Percentiles rank a stretch among this genome's conserved stretches.
Conservation (phyloP, 2,113 vertebrate species). For the Entomyzon cyanotis region DNA sequence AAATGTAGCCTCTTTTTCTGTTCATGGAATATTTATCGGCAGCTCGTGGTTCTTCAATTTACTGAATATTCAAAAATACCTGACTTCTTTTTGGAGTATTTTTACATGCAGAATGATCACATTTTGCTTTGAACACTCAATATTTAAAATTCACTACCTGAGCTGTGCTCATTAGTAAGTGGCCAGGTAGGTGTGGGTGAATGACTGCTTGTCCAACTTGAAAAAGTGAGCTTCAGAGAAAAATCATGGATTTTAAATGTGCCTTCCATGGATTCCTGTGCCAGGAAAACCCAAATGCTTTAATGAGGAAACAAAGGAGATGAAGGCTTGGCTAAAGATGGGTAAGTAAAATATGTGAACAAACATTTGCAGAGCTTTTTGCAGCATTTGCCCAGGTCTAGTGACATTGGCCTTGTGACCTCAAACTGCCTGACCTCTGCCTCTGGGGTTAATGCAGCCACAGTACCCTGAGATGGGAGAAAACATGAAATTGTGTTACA, state of each 20-base stretch:
- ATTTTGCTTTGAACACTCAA: slow-evolving; percentile 38
- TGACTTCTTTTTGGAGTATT: slow-evolving; percentile 8
- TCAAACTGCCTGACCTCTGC: not conserved
- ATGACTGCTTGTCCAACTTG: not conserved
- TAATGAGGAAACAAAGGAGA: not conserved
- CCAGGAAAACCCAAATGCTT: not conserved
- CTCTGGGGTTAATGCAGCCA: slow-evolving; percentile 1
- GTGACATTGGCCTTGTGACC: not conserved
- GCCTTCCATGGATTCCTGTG: not conserved
- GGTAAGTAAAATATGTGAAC: not conserved
- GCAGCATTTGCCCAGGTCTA: not conserved
- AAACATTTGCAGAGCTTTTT: not conserved
- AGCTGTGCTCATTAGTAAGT: slow-evolving; percentile 44
- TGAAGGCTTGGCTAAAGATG: not conserved
- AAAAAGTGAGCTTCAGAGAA: slow-evolving; percentile 25
- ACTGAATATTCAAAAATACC: slow-evolving; percentile 49
- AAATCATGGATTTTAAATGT: not conserved
- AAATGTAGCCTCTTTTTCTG: slow-evolving; percentile 58
- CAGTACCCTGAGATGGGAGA: not conserved
- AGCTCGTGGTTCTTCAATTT: slow-evolving; percentile 26
- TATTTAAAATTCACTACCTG: slow-evolving; percentile 48
- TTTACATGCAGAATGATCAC: slow-evolving; percentile 22
- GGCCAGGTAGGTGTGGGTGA: not conserved
- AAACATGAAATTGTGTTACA: not conserved
- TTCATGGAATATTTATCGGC: slow-evolving; percentile 63